Evolutionary conservation across 2,113 vertebrate genomes (phyloP).

Genomic region (Chiloscyllium plagiosum): DNA sequence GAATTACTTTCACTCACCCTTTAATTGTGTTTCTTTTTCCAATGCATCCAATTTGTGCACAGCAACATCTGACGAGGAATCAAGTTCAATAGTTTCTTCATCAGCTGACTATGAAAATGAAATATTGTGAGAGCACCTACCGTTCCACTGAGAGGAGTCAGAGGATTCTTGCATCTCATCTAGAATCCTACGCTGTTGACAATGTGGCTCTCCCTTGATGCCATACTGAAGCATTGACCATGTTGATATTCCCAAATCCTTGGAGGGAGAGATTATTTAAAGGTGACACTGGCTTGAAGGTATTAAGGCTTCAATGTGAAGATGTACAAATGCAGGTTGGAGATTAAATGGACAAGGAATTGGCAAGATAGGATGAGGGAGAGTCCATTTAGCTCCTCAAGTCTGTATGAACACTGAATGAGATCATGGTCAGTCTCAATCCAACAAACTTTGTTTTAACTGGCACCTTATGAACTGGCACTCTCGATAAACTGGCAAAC

Average conservation of each 20-base stretch:
- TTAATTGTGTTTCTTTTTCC: not conserved
- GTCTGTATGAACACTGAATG: too few relatives aligned
- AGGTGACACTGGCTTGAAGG: not conserved
- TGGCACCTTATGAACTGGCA: too few relatives aligned
- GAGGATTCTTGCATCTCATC: not conserved
- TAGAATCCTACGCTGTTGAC: not conserved
- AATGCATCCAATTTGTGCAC: not conserved
- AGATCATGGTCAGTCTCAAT: too few relatives aligned
- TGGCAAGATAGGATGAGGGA: too few relatives aligned
- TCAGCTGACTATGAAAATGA: not conserved
- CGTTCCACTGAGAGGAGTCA: not conserved
- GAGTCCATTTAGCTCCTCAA: too few relatives aligned
- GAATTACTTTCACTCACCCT: not conserved
- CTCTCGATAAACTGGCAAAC: too few relatives aligned
- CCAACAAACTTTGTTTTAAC: too few relatives aligned
- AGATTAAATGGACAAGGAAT: not conserved
- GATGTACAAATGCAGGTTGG: not conserved
- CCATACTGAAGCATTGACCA: not conserved
- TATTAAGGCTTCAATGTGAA: not conserved
- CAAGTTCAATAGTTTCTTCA: not conserved
- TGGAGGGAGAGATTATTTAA: not conserved
- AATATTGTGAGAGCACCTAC: not conserved
- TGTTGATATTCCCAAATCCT: not conserved
- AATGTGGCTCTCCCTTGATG: not conserved
- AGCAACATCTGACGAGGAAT: not conserved